These are phyloP conservation scores for Leptodactylus fallax DNA, from an alignment of 2,797 vertebrate species.

Conservation along the genomic window DNA sequence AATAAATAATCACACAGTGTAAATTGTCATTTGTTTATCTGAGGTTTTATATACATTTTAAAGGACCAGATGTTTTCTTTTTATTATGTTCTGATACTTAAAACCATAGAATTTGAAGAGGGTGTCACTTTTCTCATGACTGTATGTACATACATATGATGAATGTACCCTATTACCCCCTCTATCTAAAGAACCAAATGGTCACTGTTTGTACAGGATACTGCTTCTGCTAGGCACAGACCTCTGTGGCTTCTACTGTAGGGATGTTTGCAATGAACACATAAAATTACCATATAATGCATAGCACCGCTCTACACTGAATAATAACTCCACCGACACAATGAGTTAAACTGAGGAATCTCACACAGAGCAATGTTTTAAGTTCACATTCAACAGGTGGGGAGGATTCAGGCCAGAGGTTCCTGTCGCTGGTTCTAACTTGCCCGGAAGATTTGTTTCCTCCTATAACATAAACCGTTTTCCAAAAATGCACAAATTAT, in stretches of 20 bases:
- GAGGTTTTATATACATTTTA: no score
- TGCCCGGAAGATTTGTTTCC: constrained; percentile 63
- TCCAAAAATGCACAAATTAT: constrained; percentile 60
- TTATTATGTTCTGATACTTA: no score
- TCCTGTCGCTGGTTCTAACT: constrained; percentile 59
- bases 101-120: no score
- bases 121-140: no score
- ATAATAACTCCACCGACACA: neutral
- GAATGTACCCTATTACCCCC: no score
- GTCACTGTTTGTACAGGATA: neutral
- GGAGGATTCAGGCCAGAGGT: constrained; percentile 61
- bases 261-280: neutral
- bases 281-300: neutral
- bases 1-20: no score
- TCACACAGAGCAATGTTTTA: constrained; percentile 56
- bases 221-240: neutral
- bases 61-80: no score
- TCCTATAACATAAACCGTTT: constrained; percentile 61
- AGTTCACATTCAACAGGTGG: constrained; percentile 62
- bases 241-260: no score
- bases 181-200: no score
- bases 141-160: no score
- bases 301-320: neutral
- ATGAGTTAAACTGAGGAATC: constrained; percentile 62
- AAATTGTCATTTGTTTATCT: no score